These are phyloP conservation scores for Amblyjoppa proteus DNA, from an alignment of 2,888 invertebrate species.

Conservation along the genomic window DNA sequence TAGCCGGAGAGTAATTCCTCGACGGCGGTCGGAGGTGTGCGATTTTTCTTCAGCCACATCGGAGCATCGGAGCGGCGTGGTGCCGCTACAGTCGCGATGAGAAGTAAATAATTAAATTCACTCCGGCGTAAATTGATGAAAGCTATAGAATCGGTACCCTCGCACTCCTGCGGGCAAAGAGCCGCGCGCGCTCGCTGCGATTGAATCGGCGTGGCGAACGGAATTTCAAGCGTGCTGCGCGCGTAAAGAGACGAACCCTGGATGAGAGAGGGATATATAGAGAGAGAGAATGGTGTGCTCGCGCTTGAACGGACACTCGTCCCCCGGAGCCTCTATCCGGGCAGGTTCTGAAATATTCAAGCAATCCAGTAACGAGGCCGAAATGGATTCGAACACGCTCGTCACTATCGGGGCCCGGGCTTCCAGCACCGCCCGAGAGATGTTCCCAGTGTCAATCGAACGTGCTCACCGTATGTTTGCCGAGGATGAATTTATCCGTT, in stretches of 20 bases:
- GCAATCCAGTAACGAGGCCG: conserved; percentile 70
- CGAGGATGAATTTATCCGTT: conserved; percentile 69
- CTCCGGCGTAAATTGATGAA: conserved; percentile 73
- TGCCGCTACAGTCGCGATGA: conserved; percentile 62
- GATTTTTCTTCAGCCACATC: conserved; percentile 69
- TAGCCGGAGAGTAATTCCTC: conserved; percentile 57
- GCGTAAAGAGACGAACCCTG: not conserved
- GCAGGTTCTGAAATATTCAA: conserved; percentile 67
- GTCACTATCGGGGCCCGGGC: conserved; percentile 43
- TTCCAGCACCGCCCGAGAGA: conserved; percentile 50
- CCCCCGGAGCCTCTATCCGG: conserved; percentile 28
- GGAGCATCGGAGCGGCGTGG: conserved; percentile 27
- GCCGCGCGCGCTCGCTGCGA: conserved; percentile 2
- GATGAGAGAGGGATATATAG: conserved; percentile 5
- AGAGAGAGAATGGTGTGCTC: conserved; percentile 1
- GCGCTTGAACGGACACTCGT: conserved; percentile 22
- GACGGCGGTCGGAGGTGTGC: conserved; percentile 52
- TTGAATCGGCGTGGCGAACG: conserved; percentile 34
- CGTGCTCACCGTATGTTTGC: conserved; percentile 60
- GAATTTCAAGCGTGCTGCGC: conserved; percentile 32
- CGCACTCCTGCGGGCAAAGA: conserved; percentile 25
- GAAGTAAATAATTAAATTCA: conserved; percentile 79
- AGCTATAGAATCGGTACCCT: conserved; percentile 51
- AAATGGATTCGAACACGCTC: conserved; percentile 76
- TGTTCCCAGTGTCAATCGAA: conserved; percentile 66